Evolutionary conservation across 1,140 invertebrate species (phyloP).

Genomic region (Aporrectodea caliginosa): DNA sequence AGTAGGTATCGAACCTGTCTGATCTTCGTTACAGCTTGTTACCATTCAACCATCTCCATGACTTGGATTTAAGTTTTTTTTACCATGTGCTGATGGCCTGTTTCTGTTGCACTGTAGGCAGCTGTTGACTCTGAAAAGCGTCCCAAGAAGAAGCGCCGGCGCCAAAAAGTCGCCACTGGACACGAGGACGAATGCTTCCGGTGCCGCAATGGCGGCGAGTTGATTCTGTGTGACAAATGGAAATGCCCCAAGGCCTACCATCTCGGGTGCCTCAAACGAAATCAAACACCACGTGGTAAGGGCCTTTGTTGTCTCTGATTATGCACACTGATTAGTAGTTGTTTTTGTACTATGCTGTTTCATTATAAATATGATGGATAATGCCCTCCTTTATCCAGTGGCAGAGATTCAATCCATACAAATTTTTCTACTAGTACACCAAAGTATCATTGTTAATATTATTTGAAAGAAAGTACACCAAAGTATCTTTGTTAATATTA

Average conservation of each 20-base stretch:
- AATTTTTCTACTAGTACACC: too few species aligned
- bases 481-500: too few species aligned
- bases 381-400: too few species aligned
- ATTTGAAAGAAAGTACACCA: too few species aligned
- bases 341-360: too few species aligned
- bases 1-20: neutral
- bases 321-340: too few species aligned
- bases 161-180: neutral
- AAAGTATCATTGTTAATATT: too few species aligned
- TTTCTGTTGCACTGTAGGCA: neutral
- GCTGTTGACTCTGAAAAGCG: neutral
- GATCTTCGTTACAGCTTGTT: neutral
- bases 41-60: too few species aligned
- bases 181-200: slow-evolving; percentile 58
- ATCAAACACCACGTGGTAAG: slow-evolving; percentile 57
- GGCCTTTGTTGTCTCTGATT: neutral
- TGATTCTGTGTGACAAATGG: slow-evolving; percentile 61
- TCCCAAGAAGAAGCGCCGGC: slow-evolving; percentile 9
- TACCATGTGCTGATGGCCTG: neutral
- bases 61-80: neutral
- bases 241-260: slow-evolving; percentile 65
- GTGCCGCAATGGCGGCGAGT: slow-evolving; percentile 53
- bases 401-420: neutral
- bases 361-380: too few species aligned
- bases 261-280: slow-evolving; percentile 59